Evolutionary conservation across 2,797 vertebrate species (phyloP).

Genomic region (Chelidonichthys spinosus): DNA sequence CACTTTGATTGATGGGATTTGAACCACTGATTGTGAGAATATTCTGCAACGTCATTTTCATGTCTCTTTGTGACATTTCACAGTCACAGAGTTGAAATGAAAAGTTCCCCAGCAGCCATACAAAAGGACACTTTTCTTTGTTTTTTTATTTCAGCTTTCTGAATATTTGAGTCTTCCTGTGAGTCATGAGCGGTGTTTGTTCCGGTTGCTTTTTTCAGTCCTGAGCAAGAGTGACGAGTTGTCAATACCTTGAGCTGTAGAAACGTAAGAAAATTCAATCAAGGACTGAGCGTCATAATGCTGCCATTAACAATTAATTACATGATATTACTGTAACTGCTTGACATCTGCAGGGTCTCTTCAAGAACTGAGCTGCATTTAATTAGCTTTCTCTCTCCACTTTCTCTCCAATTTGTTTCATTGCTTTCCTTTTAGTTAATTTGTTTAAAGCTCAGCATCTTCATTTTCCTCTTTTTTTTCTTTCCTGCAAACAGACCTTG

Average conservation of each 20-base stretch:
- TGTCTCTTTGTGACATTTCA: background rate
- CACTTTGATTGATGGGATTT: constrained; percentile 7
- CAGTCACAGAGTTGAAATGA: background rate
- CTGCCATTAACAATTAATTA: constrained; percentile 29
- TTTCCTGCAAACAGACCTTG: background rate
- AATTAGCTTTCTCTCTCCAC: background rate
- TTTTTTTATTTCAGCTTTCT: background rate
- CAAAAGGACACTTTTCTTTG: background rate
- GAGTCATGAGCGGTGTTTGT: background rate
- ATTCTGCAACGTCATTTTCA: background rate
- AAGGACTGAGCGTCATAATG: constrained; percentile 15
- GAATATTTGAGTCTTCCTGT: background rate
- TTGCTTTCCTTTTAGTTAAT: background rate
- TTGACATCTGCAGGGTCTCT: constrained; percentile 28
- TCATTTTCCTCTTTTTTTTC: background rate
- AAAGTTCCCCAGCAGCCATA: no score
- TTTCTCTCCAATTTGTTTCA: background rate
- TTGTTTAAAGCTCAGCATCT: background rate
- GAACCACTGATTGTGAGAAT: background rate
- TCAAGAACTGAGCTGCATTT: background rate
- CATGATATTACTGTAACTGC: constrained; percentile 15
- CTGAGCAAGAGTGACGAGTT: no score
- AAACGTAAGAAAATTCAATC: constrained; percentile 5
- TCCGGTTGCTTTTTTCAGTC: background rate
- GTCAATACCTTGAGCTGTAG: background rate